Percentiles rank a stretch among this genome's conserved stretches.
Evolutionary conservation across 1,140 invertebrate genomes (phyloP).

Genomic region (Chlorops oryzae): DNA sequence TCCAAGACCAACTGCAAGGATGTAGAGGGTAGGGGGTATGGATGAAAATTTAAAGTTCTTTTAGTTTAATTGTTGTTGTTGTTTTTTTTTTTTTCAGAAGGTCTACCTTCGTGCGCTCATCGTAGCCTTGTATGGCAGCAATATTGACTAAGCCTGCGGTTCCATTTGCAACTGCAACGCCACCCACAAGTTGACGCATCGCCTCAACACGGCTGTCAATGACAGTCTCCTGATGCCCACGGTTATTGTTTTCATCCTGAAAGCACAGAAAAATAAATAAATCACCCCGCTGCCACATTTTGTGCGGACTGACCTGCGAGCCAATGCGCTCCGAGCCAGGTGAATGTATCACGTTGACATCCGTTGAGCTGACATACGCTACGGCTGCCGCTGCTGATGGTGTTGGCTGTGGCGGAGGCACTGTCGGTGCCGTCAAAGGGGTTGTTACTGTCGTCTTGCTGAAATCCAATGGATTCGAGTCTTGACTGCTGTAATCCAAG

Average conservation of each 20-base stretch:
- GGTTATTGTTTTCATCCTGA: constrained; percentile 43
- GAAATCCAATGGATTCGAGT: constrained; percentile 44
- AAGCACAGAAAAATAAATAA: neutral
- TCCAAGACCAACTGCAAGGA: constrained; percentile 6
- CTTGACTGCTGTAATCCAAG: constrained; percentile 43
- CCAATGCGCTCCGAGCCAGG: too few species aligned
- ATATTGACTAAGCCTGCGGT: constrained; percentile 16
- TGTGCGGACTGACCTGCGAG: neutral
- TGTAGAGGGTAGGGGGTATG: neutral
- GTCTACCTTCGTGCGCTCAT: constrained; percentile 31
- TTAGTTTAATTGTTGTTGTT: constrained; percentile 32
- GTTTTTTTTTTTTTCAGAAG: too few species aligned
- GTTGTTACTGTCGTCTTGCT: constrained; percentile 31
- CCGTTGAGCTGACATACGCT: constrained; percentile 13
- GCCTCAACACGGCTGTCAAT: constrained; percentile 8
- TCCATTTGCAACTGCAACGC: constrained; percentile 18
- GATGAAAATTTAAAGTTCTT: constrained; percentile 17
- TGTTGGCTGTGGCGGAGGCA: constrained; percentile 15
- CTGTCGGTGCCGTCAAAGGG: constrained; percentile 20
- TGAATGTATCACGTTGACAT: neutral
- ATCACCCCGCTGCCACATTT: too few species aligned
- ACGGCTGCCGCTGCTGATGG: constrained; percentile 15
- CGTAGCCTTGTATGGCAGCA: constrained; percentile 22
- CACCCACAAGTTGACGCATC: constrained; percentile 8
- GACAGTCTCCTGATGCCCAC: constrained; percentile 23